Evolutionary conservation across 2,113 vertebrate species (phyloP).

Genomic region (Vulpes vulpes): DNA sequence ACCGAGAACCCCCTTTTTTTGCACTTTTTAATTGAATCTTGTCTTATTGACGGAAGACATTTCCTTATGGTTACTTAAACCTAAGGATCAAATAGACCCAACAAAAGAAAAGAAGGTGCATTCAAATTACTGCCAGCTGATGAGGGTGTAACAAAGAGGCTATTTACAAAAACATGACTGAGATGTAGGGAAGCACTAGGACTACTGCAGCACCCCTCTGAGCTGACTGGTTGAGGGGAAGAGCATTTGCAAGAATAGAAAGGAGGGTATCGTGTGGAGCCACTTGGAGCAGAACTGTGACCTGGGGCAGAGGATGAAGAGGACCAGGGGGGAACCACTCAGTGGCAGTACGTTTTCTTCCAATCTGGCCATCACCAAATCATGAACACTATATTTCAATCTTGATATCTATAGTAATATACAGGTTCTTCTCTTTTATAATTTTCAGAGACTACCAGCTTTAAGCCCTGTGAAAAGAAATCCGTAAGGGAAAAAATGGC

Average conservation of each 20-base stretch:
- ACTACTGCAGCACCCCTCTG: background rate
- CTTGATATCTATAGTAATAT: background rate
- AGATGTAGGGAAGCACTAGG: background rate
- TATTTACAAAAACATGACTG: background rate
- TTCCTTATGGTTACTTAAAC: background rate
- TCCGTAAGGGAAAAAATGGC: background rate
- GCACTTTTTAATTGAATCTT: background rate
- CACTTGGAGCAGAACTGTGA: background rate
- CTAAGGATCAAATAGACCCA: background rate
- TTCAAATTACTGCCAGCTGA: background rate
- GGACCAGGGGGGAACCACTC: no score
- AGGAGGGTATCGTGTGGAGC: fast-evolving
- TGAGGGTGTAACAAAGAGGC: background rate
- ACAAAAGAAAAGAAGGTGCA: background rate
- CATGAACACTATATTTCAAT: background rate
- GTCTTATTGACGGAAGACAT: background rate
- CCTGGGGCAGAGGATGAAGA: background rate
- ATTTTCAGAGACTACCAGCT: background rate
- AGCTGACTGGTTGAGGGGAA: background rate
- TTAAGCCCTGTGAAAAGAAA: background rate
- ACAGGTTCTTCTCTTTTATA: background rate
- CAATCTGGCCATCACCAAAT: background rate
- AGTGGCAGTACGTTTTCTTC: background rate
- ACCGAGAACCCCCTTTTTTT: background rate
- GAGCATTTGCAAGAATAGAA: background rate